Evolutionary conservation across 2,888 invertebrate genomes (phyloP).

Genomic region (Cheilosia soror): DNA sequence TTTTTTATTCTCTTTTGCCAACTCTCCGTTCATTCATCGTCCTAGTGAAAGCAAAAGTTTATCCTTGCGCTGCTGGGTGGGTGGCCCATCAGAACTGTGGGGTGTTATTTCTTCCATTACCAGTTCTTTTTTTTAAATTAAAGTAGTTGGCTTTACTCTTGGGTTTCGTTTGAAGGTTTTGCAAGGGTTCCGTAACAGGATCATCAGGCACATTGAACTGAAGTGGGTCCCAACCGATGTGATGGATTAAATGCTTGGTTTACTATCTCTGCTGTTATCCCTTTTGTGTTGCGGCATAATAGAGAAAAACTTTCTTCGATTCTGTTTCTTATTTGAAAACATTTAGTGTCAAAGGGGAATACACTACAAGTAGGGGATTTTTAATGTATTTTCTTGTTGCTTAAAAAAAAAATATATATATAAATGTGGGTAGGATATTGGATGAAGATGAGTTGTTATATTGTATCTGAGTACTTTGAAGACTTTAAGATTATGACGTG

Average conservation of each 20-base stretch:
- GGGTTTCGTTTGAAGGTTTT: conserved; percentile 34
- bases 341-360: conserved; percentile 26
- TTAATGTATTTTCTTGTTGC: too few relatives aligned
- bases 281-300: neutral
- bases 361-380: neutral
- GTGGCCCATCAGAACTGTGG: conserved; percentile 20
- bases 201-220: conserved; percentile 14
- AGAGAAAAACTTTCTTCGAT: neutral
- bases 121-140: conserved; percentile 34
- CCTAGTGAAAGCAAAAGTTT: conserved; percentile 21
- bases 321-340: conserved; percentile 1
- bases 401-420: too few relatives aligned
- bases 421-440: too few relatives aligned
- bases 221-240: conserved; percentile 31
- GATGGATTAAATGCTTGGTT: conserved; percentile 48
- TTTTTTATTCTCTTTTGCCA: neutral
- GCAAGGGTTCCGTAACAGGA: neutral
- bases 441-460: too few relatives aligned
- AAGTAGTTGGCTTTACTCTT: conserved; percentile 28
- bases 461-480: too few relatives aligned
- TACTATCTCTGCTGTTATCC: conserved; percentile 3
- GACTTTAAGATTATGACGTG: too few relatives aligned
- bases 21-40: neutral
- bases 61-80: conserved; percentile 5
- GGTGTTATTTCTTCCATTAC: neutral